These are phyloP conservation scores for Darevskia mixta DNA, from an alignment of 2,797 vertebrate species.

Conservation along the genomic window DNA sequence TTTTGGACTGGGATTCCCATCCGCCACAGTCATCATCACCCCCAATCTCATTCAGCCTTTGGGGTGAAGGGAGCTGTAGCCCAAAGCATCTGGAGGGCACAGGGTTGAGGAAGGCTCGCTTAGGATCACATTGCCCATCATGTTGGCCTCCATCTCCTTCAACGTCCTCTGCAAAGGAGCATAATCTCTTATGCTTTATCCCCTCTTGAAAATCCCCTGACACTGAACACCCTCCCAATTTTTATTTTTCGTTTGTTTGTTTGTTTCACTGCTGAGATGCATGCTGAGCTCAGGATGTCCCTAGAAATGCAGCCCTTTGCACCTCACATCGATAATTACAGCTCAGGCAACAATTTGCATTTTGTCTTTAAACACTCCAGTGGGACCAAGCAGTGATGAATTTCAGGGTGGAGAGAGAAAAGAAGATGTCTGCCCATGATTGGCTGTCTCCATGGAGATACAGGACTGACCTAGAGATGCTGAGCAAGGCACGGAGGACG, in stretches of 20 bases:
- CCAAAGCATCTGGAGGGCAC: too few species aligned
- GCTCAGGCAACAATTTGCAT: background rate
- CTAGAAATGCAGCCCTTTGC: background rate
- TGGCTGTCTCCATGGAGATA: conserved; percentile 35
- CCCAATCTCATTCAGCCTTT: too few species aligned
- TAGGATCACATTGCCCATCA: background rate
- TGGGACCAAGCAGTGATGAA: background rate
- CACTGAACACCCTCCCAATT: background rate
- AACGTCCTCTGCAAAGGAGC: too few species aligned
- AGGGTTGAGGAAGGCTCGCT: too few species aligned
- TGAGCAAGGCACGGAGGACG: background rate
- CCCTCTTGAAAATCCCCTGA: background rate
- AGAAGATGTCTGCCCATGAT: too few species aligned
- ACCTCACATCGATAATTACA: background rate
- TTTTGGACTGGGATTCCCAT: too few species aligned
- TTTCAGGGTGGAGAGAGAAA: background rate
- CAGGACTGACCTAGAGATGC: background rate
- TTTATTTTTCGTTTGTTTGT: background rate
- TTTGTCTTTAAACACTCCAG: background rate
- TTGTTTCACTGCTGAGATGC: background rate
- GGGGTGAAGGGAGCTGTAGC: too few species aligned
- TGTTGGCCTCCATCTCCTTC: background rate
- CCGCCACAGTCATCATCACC: too few species aligned
- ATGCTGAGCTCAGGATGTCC: background rate
- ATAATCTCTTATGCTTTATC: too few species aligned